Conservation (phyloP, 2,113 vertebrate species). For the Phalacrocorax carbo region DNA sequence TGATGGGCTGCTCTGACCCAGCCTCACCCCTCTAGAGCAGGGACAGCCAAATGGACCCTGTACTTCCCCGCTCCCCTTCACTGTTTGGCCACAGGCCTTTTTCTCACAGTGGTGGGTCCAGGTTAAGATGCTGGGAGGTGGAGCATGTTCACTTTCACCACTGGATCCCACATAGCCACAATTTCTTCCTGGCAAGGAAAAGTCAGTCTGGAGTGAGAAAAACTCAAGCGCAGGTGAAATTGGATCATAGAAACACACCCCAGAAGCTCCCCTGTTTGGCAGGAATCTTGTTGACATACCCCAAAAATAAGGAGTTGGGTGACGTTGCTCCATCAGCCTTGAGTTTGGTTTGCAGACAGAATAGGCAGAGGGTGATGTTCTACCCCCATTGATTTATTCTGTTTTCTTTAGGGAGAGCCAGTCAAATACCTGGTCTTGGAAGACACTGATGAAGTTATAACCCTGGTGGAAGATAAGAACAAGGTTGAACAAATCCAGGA, state of each 20-base stretch:
- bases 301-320: not conserved
- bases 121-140: not conserved
- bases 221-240: not conserved
- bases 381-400: not conserved
- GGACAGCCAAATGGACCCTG: not conserved
- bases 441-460: constrained; percentile 80
- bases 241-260: not conserved
- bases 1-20: not conserved
- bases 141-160: not conserved
- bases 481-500: constrained; percentile 41
- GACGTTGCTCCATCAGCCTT: not conserved
- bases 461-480: constrained; percentile 71
- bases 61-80: not conserved
- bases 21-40: not conserved
- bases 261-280: not conserved
- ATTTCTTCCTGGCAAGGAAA: not conserved
- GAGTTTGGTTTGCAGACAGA: not conserved
- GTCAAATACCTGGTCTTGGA: constrained; percentile 83
- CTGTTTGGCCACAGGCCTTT: not conserved
- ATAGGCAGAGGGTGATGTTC: not conserved
- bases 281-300: not conserved
- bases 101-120: not conserved
- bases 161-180: not conserved
- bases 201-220: not conserved
- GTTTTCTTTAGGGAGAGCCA: constrained; percentile 71